Evolutionary conservation across 2,888 invertebrate genomes (phyloP).

Genomic region (Cryptophagus acutangulus): DNA sequence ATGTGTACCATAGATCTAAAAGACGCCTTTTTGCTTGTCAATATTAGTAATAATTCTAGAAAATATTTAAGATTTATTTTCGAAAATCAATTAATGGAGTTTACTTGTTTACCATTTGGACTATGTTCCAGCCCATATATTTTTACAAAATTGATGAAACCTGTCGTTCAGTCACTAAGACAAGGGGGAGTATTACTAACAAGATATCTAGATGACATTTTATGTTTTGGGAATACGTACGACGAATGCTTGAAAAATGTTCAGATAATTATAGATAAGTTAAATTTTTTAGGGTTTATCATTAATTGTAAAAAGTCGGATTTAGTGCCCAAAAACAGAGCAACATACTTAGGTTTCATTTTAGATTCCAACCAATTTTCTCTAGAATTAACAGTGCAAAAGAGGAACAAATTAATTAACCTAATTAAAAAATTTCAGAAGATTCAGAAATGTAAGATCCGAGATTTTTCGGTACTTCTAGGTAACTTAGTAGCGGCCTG

Average conservation of each 20-base stretch:
- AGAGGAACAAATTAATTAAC: too few relatives aligned
- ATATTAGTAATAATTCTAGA: slow-evolving; percentile 18
- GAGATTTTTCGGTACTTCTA: too few relatives aligned
- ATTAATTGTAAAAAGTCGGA: slow-evolving; percentile 20
- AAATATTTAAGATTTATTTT: slow-evolving; percentile 29
- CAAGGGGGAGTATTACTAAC: too few relatives aligned
- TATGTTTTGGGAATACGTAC: slow-evolving; percentile 13
- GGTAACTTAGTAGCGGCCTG: too few relatives aligned
- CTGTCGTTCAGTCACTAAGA: slow-evolving; percentile 18
- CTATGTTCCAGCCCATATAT: slow-evolving; percentile 26
- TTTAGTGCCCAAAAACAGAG: slow-evolving; percentile 11
- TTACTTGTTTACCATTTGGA: slow-evolving; percentile 29
- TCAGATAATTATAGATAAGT: slow-evolving; percentile 2
- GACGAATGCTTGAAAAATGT: slow-evolving; percentile 10
- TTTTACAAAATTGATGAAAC: slow-evolving; percentile 32
- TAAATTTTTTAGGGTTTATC: slow-evolving; percentile 20
- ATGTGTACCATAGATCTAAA: slow-evolving; percentile 17
- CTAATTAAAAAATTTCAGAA: too few relatives aligned
- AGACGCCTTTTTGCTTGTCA: slow-evolving; percentile 25
- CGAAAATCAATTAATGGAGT: slow-evolving; percentile 22
- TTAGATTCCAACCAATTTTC: slow-evolving; percentile 15
- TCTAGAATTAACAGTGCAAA: too few relatives aligned
- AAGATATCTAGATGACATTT: too few relatives aligned
- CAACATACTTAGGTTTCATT: slow-evolving; percentile 21
- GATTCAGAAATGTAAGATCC: too few relatives aligned